A percentile compares a stretch with the other conserved stretches of the same genome.
Conservation (phyloP, 2,797 vertebrate genomes). For the Crenichthys baileyi region DNA sequence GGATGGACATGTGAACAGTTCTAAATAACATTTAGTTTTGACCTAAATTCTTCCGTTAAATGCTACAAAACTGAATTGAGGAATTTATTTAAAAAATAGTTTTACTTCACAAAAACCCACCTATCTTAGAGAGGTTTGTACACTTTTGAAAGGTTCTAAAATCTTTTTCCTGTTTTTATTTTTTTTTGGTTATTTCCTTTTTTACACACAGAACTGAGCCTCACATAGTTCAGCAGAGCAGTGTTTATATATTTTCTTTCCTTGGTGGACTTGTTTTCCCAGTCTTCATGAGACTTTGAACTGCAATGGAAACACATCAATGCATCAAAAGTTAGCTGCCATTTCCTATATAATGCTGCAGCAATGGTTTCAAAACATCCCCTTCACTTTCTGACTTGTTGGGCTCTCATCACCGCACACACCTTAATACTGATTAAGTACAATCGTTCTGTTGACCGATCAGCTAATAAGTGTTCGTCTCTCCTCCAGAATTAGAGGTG, state of each 20-base stretch:
- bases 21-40: neutral
- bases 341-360: neutral
- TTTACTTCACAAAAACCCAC: too few species aligned
- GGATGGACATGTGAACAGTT: neutral
- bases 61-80: too few species aligned
- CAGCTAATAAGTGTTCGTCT: constrained; percentile 43
- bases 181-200: neutral
- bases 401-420: constrained; percentile 16
- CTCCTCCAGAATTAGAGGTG: constrained; percentile 47
- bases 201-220: neutral
- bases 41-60: neutral
- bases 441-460: constrained; percentile 46
- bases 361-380: neutral
- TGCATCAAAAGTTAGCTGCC: neutral
- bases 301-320: neutral
- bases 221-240: neutral
- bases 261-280: neutral
- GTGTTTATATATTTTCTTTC: neutral
- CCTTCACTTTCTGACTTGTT: constrained; percentile 6
- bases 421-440: constrained; percentile 16
- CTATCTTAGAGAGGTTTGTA: too few species aligned
- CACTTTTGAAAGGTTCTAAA: neutral
- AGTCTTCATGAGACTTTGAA: neutral
- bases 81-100: too few species aligned
- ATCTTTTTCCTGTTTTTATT: neutral